Percentiles rank a stretch among this genome's conserved stretches.
Evolutionary conservation across 2,113 vertebrate species (phyloP).

Genomic region (Indicator indicator): DNA sequence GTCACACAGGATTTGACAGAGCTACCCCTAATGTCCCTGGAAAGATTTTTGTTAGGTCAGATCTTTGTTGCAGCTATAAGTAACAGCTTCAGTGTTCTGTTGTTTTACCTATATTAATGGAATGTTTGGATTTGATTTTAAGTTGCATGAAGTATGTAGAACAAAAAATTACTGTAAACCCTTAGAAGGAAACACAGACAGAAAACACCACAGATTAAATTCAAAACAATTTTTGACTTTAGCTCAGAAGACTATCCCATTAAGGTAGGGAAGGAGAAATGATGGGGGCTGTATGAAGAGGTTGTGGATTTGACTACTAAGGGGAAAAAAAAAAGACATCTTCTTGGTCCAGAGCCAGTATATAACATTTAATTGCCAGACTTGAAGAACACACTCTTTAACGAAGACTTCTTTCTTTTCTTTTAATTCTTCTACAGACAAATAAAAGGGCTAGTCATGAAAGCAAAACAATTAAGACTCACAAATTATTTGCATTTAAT

Average conservation of each 20-base stretch:
- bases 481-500: background rate
- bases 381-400: background rate
- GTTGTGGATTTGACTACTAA: background rate
- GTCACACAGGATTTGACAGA: background rate
- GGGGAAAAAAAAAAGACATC: background rate
- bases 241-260: background rate
- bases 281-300: background rate
- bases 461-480: background rate
- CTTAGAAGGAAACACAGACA: background rate
- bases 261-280: background rate
- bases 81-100: background rate
- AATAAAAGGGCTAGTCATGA: background rate
- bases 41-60: background rate
- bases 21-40: background rate
- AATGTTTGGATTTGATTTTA: background rate
- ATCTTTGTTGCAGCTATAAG: background rate
- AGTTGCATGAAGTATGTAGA: background rate
- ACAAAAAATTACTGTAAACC: background rate
- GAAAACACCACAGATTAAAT: background rate
- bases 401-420: background rate
- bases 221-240: slow-evolving; percentile 9
- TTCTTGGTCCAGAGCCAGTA: slow-evolving; percentile 1
- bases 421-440: background rate
- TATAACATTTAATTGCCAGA: background rate
- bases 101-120: background rate